Conservation (phyloP, 2,797 vertebrate genomes). For the Nannoperca obscura region DNA sequence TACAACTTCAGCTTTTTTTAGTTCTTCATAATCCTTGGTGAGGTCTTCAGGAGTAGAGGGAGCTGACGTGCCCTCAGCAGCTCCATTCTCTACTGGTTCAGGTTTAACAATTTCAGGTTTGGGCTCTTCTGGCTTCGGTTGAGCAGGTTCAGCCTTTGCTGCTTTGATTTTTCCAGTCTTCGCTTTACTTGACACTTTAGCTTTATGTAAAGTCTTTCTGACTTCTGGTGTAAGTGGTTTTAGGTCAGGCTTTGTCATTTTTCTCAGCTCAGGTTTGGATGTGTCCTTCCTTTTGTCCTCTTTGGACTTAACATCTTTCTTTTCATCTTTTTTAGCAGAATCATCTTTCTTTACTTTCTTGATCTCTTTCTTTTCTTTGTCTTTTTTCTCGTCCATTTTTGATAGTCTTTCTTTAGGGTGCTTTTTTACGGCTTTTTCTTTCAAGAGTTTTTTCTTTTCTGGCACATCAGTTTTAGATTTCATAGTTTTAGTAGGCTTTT, state of each 20-base stretch:
- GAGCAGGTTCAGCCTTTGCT: slow-evolving; percentile 62
- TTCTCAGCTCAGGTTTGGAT: slow-evolving; percentile 91
- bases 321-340: slow-evolving; percentile 91
- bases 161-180: slow-evolving; percentile 88
- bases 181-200: slow-evolving; percentile 91
- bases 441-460: slow-evolving; percentile 94
- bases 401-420: slow-evolving; percentile 93
- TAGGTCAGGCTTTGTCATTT: slow-evolving; percentile 93
- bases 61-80: slow-evolving; percentile 79
- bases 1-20: slow-evolving; percentile 82
- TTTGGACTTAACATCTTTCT: slow-evolving; percentile 91
- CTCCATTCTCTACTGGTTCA: slow-evolving; percentile 66
- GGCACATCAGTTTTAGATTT: slow-evolving; percentile 91
- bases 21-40: slow-evolving; percentile 91
- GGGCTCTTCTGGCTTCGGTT: slow-evolving; percentile 67
- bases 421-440: slow-evolving; percentile 94
- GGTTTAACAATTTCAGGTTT: slow-evolving; percentile 56
- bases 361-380: slow-evolving; percentile 97
- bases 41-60: slow-evolving; percentile 93
- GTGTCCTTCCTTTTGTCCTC: slow-evolving; percentile 93
- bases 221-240: slow-evolving; percentile 98
- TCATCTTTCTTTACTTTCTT: slow-evolving; percentile 96
- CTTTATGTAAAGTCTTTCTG: slow-evolving; percentile 95
- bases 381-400: slow-evolving; percentile 97
- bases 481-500: slow-evolving; percentile 86